These are phyloP conservation scores for Mimumesa dahlbomi DNA, from an alignment of 2,888 invertebrate genomes.

Conservation along the genomic window DNA sequence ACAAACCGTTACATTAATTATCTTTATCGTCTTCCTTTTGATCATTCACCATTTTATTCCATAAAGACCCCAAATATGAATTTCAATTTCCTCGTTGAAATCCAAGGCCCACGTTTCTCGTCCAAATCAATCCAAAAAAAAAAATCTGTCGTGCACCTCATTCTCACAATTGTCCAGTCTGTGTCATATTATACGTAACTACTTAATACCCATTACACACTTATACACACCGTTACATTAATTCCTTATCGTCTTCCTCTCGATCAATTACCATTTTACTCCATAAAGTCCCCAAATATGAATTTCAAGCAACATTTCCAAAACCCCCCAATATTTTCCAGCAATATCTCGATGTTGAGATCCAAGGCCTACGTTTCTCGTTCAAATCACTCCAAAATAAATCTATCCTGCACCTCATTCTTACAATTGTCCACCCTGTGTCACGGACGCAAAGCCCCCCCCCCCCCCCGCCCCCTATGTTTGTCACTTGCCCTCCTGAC, in stretches of 20 bases:
- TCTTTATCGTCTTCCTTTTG: background rate
- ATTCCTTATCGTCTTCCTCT: no score
- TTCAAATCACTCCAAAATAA: background rate
- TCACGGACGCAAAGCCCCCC: background rate
- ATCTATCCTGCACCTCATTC: background rate
- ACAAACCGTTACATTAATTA: no score
- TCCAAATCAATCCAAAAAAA: background rate
- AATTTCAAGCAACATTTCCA: no score
- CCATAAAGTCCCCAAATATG: background rate
- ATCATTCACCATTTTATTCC: no score
- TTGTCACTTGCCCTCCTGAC: constrained; percentile 4
- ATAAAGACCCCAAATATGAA: background rate
- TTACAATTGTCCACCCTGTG: background rate
- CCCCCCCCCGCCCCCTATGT: background rate
- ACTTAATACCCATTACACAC: no score
- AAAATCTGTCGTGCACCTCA: background rate
- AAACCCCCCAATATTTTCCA: background rate
- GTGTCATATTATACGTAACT: no score
- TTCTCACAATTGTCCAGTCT: no score
- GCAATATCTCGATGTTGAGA: background rate
- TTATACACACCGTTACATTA: no score
- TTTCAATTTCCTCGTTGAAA: background rate
- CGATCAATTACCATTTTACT: background rate
- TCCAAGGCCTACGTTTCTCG: background rate
- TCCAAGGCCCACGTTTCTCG: background rate